These are phyloP conservation scores for Blennius ocellaris DNA, from an alignment of 2,113 vertebrate species.

Conservation along the genomic window DNA sequence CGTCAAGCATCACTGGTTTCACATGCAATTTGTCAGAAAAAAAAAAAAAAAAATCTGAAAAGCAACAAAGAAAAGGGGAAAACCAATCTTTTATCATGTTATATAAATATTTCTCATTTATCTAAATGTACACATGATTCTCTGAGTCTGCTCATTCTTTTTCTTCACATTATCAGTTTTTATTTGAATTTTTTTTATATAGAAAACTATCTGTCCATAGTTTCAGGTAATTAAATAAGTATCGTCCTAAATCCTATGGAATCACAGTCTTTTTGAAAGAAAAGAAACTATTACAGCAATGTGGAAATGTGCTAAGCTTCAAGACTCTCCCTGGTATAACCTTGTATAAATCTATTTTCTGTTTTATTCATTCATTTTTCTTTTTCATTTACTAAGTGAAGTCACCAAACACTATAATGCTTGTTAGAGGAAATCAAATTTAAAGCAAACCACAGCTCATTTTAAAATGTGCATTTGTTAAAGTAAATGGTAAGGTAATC, in stretches of 20 bases:
- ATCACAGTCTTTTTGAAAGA: constrained; percentile 90
- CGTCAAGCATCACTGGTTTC: constrained; percentile 90
- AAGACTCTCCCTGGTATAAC: constrained; percentile 75
- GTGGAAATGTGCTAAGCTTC: constrained; percentile 85
- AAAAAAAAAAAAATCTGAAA: constrained; percentile 3
- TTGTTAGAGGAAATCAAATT: constrained; percentile 76
- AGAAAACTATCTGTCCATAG: constrained; percentile 82
- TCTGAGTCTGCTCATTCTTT: constrained; percentile 73
- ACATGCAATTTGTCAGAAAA: constrained; percentile 90
- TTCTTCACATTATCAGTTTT: constrained; percentile 61
- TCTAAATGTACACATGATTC: constrained; percentile 90
- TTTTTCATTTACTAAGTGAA: constrained; percentile 80
- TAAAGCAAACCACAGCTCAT: constrained; percentile 75
- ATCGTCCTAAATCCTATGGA: constrained; percentile 87
- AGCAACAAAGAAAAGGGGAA: constrained; percentile 67
- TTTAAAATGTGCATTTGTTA: constrained; percentile 78
- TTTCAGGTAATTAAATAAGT: constrained; percentile 77
- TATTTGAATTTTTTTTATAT: constrained; percentile 55
- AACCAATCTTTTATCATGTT: constrained; percentile 84
- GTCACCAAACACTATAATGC: constrained; percentile 82
- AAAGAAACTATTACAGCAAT: constrained; percentile 82
- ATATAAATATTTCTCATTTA: constrained; percentile 89
- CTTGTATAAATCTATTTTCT: constrained; percentile 79
- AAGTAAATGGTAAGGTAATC: constrained; percentile 74
- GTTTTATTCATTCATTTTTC: constrained; percentile 66